Base-by-base conservation (phyloP, 2,888 invertebrate species). In the Eurois occulta region DNA sequence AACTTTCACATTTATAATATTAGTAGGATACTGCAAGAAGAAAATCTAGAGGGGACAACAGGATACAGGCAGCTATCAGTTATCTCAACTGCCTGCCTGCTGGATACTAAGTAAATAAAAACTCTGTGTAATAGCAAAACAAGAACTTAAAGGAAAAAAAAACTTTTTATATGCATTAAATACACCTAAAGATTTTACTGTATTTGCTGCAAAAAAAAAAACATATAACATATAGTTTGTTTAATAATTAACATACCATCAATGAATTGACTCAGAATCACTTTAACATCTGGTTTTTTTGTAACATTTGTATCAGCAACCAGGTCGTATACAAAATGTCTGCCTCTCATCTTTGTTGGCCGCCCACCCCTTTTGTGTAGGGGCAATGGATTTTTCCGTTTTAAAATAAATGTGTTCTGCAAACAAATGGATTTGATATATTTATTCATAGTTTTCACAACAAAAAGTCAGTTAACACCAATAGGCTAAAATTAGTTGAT, bases 351-450 rank as follows among this genome's bases (percentile, higher is more conserved):
- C 80, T 95, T 97, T 75, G 95, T 94, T 0, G 97, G 96, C 62
- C 90, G 94, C 2, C 95, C 92, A 68, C 97, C 97, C 90, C 97
- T 97, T 91, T 97, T 98, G 88, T 97, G 95, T 48, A 98, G 93
- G 28, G 95, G 95, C 3, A 97, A 94, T 1, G 97, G 97, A 93
- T 93, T 95, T 92, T 94, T 97, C 81, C 99, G 96, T 95, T 97
- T 98, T 72, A 99, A 94, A 78, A 99, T 96, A 91, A 97, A 98
- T 32, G 98, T 98, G 77, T 98, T 98, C 98, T 98, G 94, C 48
- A 96, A 97, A 88, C 92, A 87, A 71, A 52, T 35, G 5, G 4
- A 62, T 62, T 21, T 60, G 4, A 10, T 10, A 32, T 32, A 8
- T 32, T n/a, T n/a, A n/a, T n/a, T n/a, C 52, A 52, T 24, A 2